Conservation (phyloP, 2,797 vertebrate species). For the Phaenicophaeus curvirostris region DNA sequence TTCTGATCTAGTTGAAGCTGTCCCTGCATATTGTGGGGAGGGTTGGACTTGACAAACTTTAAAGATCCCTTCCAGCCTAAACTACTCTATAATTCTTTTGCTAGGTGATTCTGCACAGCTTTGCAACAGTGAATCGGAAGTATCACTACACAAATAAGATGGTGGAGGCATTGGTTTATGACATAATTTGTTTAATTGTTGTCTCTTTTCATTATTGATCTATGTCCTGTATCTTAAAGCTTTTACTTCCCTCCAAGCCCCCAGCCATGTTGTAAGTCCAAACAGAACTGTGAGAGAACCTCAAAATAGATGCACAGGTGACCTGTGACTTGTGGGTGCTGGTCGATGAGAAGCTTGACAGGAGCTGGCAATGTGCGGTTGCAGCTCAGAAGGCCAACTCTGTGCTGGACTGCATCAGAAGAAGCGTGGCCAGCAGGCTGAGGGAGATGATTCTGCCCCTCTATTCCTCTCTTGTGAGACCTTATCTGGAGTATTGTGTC, state of each 20-base stretch:
- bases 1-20: too few relatives aligned
- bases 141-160: background rate
- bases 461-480: too few relatives aligned
- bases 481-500: too few relatives aligned
- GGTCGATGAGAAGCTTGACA: too few relatives aligned
- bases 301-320: background rate
- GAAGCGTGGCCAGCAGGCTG: too few relatives aligned
- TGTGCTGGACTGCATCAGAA: too few relatives aligned
- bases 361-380: too few relatives aligned
- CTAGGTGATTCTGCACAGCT: background rate
- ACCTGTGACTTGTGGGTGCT: background rate
- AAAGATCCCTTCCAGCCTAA: too few relatives aligned
- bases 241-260: background rate
- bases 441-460: too few relatives aligned
- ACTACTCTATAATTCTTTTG: background rate
- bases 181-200: background rate
- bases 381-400: too few relatives aligned
- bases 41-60: too few relatives aligned
- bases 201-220: background rate
- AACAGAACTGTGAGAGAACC: background rate
- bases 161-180: background rate
- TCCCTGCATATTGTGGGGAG: too few relatives aligned
- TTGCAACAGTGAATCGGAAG: background rate
- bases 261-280: background rate
- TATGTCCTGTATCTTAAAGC: background rate